phyloP scores from a whole-genome alignment of 2,888 invertebrate species.

The Mellilla xanthometata region DNA sequence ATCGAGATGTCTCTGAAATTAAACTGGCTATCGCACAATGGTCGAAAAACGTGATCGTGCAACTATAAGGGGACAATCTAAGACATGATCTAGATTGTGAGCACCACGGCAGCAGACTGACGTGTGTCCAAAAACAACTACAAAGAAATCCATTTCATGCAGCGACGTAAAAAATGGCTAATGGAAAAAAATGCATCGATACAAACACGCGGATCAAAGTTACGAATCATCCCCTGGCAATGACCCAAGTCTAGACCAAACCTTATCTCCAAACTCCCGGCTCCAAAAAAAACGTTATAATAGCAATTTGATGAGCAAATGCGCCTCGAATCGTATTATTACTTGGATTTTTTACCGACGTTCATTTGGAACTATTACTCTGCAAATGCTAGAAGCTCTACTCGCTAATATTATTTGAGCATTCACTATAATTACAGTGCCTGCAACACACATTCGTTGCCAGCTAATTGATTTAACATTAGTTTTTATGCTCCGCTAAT shows the following conservation, averaged over 20 bases:
- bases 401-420: slow-evolving; percentile 45
- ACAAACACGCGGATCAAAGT: slow-evolving; percentile 53
- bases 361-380: slow-evolving; percentile 59
- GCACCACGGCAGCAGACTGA: slow-evolving; percentile 65
- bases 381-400: slow-evolving; percentile 51
- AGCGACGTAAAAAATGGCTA: slow-evolving; percentile 51
- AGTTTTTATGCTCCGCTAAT: slow-evolving; percentile 46
- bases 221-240: slow-evolving; percentile 78
- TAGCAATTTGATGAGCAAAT: slow-evolving; percentile 65
- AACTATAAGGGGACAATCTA: slow-evolving; percentile 70
- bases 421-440: slow-evolving; percentile 53
- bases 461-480: slow-evolving; percentile 59
- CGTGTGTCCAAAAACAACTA: slow-evolving; percentile 67
- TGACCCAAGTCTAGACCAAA: slow-evolving; percentile 70
- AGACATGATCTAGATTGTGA: slow-evolving; percentile 76
- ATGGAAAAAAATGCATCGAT: slow-evolving; percentile 62
- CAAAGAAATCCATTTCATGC: slow-evolving; percentile 73
- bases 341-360: slow-evolving; percentile 54
- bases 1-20: slow-evolving; percentile 64
- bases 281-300: slow-evolving; percentile 62
- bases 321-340: slow-evolving; percentile 40
- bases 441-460: slow-evolving; percentile 50
- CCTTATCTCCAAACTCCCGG: slow-evolving; percentile 44
- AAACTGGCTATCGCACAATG: slow-evolving; percentile 66
- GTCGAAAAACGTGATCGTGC: slow-evolving; percentile 69